Percentiles rank a stretch among this genome's conserved stretches.
These are phyloP conservation scores for Eutolmus rufibarbis DNA, from an alignment of 2,888 invertebrate species.

Conservation along the genomic window DNA sequence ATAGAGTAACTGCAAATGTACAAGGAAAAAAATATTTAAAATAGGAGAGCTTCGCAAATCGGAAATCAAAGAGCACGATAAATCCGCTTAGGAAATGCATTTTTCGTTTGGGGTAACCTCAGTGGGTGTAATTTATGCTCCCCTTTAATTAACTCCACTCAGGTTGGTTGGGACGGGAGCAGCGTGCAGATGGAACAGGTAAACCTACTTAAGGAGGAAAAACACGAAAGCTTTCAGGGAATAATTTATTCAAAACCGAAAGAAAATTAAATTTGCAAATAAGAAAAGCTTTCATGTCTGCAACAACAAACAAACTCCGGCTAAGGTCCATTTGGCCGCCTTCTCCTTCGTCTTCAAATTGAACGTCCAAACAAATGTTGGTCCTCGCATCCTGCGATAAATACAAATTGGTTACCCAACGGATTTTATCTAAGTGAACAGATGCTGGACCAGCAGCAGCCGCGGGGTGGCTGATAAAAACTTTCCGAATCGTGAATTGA, in stretches of 20 bases:
- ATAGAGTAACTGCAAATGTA: not conserved
- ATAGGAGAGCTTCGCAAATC: not conserved
- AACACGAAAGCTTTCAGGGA: conserved; percentile 10
- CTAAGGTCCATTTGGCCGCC: conserved; percentile 88
- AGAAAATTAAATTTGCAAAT: conserved; percentile 28
- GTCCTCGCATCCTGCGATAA: conserved; percentile 73
- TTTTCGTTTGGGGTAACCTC: not conserved
- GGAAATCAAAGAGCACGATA: not conserved
- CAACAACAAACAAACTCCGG: conserved; percentile 86
- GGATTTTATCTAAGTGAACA: not conserved
- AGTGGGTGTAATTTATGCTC: not conserved
- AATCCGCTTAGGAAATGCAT: not conserved
- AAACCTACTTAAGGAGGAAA: conserved; percentile 1
- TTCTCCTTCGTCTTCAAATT: conserved; percentile 88
- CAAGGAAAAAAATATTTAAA: not conserved
- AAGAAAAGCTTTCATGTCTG: conserved; percentile 69
- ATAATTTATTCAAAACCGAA: conserved; percentile 25
- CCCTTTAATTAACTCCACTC: not conserved
- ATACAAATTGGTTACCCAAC: conserved; percentile 22
- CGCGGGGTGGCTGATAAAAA: not conserved
- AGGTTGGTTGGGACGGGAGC: not conserved
- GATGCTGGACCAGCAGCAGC: not conserved
- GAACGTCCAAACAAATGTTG: conserved; percentile 94
- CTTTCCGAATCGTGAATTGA: not conserved
- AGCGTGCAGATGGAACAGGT: not conserved